Conservation (phyloP, 1,140 invertebrate species). For the Cyrtorhinus lividipennis region DNA sequence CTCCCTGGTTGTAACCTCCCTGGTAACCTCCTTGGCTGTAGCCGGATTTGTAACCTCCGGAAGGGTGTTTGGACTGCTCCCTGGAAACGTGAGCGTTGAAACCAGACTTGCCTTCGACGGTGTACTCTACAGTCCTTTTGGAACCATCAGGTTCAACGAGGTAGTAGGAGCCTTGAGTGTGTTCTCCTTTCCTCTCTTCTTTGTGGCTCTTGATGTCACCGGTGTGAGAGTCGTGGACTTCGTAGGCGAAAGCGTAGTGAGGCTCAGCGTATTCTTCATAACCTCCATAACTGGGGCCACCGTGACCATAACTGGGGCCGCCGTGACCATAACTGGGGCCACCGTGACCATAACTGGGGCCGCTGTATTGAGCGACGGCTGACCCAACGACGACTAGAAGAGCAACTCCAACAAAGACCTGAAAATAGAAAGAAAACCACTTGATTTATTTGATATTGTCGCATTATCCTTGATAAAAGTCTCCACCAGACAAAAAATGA, state of each 20-base stretch:
- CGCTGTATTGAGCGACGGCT: not conserved
- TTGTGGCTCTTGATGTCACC: conserved; percentile 40
- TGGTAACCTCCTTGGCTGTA: not conserved
- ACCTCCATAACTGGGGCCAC: not conserved
- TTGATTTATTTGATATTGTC: no score
- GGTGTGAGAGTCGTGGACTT: conserved; percentile 37
- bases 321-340: not conserved
- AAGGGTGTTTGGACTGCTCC: not conserved
- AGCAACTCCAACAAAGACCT: not conserved
- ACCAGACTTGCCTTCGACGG: conserved; percentile 21
- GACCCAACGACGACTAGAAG: not conserved
- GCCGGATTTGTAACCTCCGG: not conserved
- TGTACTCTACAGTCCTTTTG: conserved; percentile 23
- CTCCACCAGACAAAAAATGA: no score
- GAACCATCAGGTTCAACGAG: conserved; percentile 24
- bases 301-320: not conserved
- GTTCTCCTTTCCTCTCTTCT: conserved; percentile 38
- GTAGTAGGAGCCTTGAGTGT: conserved; percentile 33
- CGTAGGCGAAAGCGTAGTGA: conserved; percentile 38
- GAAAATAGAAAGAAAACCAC: no score
- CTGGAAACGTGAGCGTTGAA: conserved; percentile 25
- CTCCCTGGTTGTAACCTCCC: not conserved
- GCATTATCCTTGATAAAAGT: no score
- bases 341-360: not conserved
- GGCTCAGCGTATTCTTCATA: conserved; percentile 22